Evolutionary conservation across 2,888 invertebrate species (phyloP).

Genomic region (Nymphalis urticae): DNA sequence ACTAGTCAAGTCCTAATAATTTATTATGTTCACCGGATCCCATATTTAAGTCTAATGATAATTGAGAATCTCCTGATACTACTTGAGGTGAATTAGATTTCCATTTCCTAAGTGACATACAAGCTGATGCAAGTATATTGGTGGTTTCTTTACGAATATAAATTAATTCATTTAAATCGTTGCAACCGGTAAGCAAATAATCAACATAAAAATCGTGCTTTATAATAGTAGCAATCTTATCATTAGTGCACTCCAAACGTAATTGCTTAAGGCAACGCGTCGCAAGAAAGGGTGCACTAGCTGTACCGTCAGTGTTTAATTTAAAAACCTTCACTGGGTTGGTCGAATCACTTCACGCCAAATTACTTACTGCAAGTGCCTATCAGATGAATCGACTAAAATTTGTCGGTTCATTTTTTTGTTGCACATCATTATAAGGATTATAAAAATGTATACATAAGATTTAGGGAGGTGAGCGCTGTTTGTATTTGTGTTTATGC

Average conservation of each 20-base stretch:
- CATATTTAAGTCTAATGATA: slow-evolving; percentile 14
- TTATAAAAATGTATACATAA: too few species aligned
- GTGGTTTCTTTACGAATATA: slow-evolving; percentile 27
- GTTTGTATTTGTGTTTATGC: too few species aligned
- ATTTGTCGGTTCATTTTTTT: too few species aligned
- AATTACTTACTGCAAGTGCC: slow-evolving; percentile 29
- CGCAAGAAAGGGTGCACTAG: slow-evolving; percentile 35
- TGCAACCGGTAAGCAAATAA: slow-evolving; percentile 33
- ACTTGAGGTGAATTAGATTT: slow-evolving; percentile 38
- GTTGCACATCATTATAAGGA: too few species aligned
- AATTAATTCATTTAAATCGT: slow-evolving; percentile 25
- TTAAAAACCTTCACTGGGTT: slow-evolving; percentile 32
- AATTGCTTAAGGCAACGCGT: slow-evolving; percentile 39
- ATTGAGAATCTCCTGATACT: slow-evolving; percentile 16
- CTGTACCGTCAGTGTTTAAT: slow-evolving; percentile 9
- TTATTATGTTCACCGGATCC: background rate
- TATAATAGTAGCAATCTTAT: slow-evolving; percentile 33
- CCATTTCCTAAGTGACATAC: slow-evolving; percentile 41
- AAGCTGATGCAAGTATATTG: slow-evolving; percentile 34
- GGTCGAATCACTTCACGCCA: slow-evolving; percentile 37
- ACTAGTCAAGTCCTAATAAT: background rate
- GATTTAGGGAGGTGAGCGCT: too few species aligned
- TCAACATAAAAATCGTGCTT: slow-evolving; percentile 43
- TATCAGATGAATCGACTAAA: slow-evolving; percentile 17
- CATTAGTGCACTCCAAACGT: slow-evolving; percentile 36